Conservation (phyloP, 2,113 vertebrate genomes). For the Melanostigma gelatinosum region DNA sequence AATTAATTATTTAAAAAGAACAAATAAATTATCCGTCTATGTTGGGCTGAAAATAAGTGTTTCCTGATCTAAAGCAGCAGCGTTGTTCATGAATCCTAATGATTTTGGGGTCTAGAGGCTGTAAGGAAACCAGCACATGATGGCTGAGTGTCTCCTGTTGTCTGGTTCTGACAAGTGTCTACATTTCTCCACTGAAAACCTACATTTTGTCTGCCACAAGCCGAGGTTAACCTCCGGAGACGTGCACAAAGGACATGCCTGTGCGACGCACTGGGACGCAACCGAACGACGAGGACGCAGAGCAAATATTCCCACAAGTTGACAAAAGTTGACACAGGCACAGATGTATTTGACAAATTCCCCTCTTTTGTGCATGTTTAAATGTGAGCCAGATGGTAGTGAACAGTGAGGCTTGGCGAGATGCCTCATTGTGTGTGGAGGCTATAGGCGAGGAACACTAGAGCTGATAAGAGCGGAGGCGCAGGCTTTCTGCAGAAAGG, state of each 20-base stretch:
- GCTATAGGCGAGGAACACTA: slow-evolving; percentile 74
- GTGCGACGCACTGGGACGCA: slow-evolving; percentile 47
- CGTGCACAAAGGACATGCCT: slow-evolving; percentile 58
- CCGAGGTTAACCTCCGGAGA: slow-evolving; percentile 72
- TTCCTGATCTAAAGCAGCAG: slow-evolving; percentile 59
- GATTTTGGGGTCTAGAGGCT: slow-evolving; percentile 50
- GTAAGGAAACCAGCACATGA: slow-evolving; percentile 44
- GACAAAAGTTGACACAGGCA: slow-evolving; percentile 82
- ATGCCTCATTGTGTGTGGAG: slow-evolving; percentile 76
- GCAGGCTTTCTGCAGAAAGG: slow-evolving; percentile 68
- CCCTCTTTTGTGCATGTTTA: slow-evolving; percentile 81
- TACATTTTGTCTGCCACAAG: slow-evolving; percentile 58
- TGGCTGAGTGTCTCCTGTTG: slow-evolving; percentile 61
- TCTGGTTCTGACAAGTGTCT: slow-evolving; percentile 73
- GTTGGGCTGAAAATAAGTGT: slow-evolving; percentile 50
- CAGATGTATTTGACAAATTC: slow-evolving; percentile 85
- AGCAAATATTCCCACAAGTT: slow-evolving; percentile 82
- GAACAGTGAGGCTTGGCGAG: slow-evolving; percentile 79
- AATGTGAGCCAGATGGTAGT: slow-evolving; percentile 85
- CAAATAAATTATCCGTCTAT: background rate
- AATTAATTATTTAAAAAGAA: slow-evolving; percentile 1
- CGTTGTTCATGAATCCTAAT: slow-evolving; percentile 59
- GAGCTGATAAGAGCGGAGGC: slow-evolving; percentile 78
- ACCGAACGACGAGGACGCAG: slow-evolving; percentile 62
- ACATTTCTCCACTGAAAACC: slow-evolving; percentile 55